Base-by-base conservation (phyloP, 2,797 vertebrate genomes). In the Acropternis orthonyx region DNA sequence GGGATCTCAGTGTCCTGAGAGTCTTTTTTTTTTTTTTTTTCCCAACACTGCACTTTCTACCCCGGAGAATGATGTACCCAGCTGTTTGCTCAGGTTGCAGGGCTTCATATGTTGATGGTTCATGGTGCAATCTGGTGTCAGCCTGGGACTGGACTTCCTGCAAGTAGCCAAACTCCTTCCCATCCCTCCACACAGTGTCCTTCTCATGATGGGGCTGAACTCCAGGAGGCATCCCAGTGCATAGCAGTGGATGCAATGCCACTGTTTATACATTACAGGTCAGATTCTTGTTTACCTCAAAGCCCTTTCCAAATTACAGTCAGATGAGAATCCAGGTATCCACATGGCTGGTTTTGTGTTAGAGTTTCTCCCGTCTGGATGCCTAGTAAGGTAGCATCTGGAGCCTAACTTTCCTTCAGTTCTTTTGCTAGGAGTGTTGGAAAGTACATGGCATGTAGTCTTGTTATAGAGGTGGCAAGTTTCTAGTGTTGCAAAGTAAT, bases 361-460 rank as follows among this genome's bases (percentile, higher is more conserved):
- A 87, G 94, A 62, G 62, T 95, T 97, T 96, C 66, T 96, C 36
- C 90, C 26, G 16, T 94, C 75, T 96, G 93, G 76, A 94, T 97
- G 97, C 88, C 76, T 82, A 24, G 7, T 61, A 85, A 76, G 41
- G 67, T 30, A 80, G 89, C 93, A 88, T 88, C 92, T 95, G 89
- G 93, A 97, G 81, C 81, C n/a, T 9, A 49, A 78, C 69, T 95
- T 68, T 96, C 44, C 93, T 96, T 95, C 79, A 75, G 75, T 92
- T 95, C 94, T 27, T 69, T 48, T 23, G n/a, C 67, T 73, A 30
- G 62, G 69, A 68, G 92, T 95, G 96, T 83, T 92, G 93, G 96
- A 93, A 95, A 94, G 85, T 48, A 83, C 56, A 48, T 2, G 2
- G 81, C 89, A 78, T 44, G 56, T 37, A 49, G 90, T 94, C 89